Percentiles rank a stretch among this genome's conserved stretches.
Evolutionary conservation across 1,140 invertebrate genomes (phyloP).

Genomic region (Sarcophaga peregrina): DNA sequence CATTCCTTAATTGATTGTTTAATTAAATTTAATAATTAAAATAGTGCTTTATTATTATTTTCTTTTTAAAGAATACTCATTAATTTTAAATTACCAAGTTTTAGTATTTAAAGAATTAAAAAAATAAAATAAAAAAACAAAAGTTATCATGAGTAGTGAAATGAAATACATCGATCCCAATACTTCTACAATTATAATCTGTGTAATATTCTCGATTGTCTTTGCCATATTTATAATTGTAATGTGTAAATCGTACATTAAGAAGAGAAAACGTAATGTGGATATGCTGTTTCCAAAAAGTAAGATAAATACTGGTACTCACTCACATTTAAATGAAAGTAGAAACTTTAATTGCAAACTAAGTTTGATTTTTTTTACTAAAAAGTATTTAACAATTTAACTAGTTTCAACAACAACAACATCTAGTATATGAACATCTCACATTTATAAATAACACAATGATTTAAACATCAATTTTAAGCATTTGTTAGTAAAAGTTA

Average conservation of each 20-base stretch:
- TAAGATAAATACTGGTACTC: not conserved
- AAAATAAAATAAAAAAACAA: not conserved
- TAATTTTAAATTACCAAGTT: not conserved
- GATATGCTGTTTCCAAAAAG: constrained; percentile 17
- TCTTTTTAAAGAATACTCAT: constrained; percentile 16
- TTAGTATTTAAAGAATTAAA: not conserved
- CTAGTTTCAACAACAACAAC: too few relatives aligned
- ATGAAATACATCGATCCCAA: constrained; percentile 6
- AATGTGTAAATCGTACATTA: not conserved
- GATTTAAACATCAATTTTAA: too few relatives aligned
- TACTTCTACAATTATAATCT: constrained; percentile 27
- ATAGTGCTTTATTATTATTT: too few relatives aligned
- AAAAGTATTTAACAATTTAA: too few relatives aligned
- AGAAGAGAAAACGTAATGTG: not conserved
- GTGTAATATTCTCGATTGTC: not conserved
- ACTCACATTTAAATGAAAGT: too few relatives aligned
- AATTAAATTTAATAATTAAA: not conserved
- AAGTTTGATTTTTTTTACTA: too few relatives aligned
- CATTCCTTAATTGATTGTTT: not conserved
- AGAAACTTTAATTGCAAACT: too few relatives aligned
- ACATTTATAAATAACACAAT: too few relatives aligned
- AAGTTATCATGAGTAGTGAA: not conserved
- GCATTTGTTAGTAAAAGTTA: too few relatives aligned
- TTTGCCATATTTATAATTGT: not conserved
- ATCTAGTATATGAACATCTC: too few relatives aligned